Base-by-base conservation (phyloP, 2,797 vertebrate genomes). In the Selene dorsalis region DNA sequence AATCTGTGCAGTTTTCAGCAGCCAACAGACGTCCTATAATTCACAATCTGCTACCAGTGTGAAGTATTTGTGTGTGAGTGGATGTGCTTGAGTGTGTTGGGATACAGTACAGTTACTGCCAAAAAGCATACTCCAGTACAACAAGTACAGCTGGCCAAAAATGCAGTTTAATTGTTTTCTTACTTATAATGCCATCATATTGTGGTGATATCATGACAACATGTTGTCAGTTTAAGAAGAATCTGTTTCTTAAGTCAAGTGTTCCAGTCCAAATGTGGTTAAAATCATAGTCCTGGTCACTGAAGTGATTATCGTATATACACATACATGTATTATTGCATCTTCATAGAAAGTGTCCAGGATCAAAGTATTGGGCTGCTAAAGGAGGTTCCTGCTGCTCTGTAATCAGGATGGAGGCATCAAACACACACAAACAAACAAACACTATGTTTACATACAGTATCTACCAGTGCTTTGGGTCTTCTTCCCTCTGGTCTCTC, bases 1-100 rank as follows among this genome's bases (percentile, higher is more conserved):
- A 82, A 64, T 67, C 53, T 65, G 56, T 76, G 57, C 39, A 35
- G 24, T 64, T 70, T 71, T 56, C 57, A 80, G 57, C 58, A 77
- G 30, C 56, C 58, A 12, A 45, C 52, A 79, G 16, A 81, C 52
- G 41, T 74, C 58, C 48, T 32, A 47, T 32, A 41, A 73, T 59
- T 70, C 55, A 28, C 68, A 70, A 9, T 78, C 56, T 81, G 71
- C 55, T 47, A 12, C 32, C 58, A 3, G 14, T 68, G 41, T 69
- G 69, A 52, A 60, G 28, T 16, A 32, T 16, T 20, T 38, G 38
- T 39, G 4, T 57, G n/a, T 32, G 30, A 35, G 35, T 56, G 20
- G 2, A 7, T 39, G 32, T 28, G 11, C 30, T 11, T 13, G 18
- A 17, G 10, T 30, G 3, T 50, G 13, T n/a, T 47, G 24, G 10